A percentile compares a stretch with the other conserved stretches of the same genome.
Evolutionary conservation across 2,113 vertebrate genomes (phyloP).

Genomic region (Sisor rabdophorus): DNA sequence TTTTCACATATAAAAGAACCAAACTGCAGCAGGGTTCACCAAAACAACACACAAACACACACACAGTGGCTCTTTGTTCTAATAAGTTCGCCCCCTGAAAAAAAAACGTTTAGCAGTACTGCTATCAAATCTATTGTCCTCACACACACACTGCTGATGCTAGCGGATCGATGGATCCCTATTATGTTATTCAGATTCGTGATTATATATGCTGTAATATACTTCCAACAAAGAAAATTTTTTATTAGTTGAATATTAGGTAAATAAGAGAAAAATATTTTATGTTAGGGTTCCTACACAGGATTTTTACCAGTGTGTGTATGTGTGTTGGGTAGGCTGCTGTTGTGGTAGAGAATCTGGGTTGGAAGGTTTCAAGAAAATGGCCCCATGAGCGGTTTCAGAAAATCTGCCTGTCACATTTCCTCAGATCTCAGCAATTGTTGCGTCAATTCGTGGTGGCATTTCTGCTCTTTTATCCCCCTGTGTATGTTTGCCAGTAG

Average conservation of each 20-base stretch:
- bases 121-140: conserved; percentile 11
- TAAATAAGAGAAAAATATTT: no score
- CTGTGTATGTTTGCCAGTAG: conserved; percentile 10
- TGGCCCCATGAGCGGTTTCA: conserved; percentile 51
- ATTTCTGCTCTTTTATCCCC: conserved; percentile 50
- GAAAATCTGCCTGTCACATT: conserved; percentile 44
- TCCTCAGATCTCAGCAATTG: conserved; percentile 43
- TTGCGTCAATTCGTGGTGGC: conserved; percentile 35
- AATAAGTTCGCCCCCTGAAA: neutral
- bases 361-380: conserved; percentile 49
- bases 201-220: no score
- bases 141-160: conserved; percentile 10
- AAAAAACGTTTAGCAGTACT: neutral
- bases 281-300: conserved; percentile 11
- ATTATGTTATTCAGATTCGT: conserved; percentile 6
- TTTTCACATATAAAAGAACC: neutral
- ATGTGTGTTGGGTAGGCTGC: conserved; percentile 11
- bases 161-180: conserved; percentile 2
- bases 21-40: neutral
- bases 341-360: conserved; percentile 35
- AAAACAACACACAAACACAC: neutral
- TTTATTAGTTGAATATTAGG: no score
- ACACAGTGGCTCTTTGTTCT: neutral
- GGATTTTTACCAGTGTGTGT: conserved; percentile 1
- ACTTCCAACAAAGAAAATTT: no score